Conservation (phyloP, 2,797 vertebrate genomes). For the Myotis vivesi region DNA sequence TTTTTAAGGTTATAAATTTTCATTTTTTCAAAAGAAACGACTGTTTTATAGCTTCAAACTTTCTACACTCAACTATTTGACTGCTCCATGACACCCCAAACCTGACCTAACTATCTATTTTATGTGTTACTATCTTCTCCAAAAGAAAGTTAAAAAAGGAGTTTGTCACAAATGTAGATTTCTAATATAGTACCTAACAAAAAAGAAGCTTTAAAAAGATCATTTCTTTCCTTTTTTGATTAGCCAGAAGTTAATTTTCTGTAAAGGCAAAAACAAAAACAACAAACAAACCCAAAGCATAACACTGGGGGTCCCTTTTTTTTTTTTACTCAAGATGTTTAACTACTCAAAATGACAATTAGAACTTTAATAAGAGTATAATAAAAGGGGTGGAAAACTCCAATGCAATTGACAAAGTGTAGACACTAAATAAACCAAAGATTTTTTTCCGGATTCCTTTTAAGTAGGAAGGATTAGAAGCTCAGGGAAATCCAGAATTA, state of each 20-base stretch:
- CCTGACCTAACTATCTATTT: slow-evolving; percentile 79
- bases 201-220: slow-evolving; percentile 82
- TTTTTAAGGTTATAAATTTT: slow-evolving; percentile 73
- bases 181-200: slow-evolving; percentile 76
- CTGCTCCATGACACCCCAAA: slow-evolving; percentile 65
- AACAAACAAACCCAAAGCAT: slow-evolving; percentile 77
- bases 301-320: slow-evolving; percentile 74
- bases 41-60: slow-evolving; percentile 74
- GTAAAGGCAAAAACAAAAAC: slow-evolving; percentile 72
- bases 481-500: slow-evolving; percentile 53
- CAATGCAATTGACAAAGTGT: slow-evolving; percentile 79
- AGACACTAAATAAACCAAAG: slow-evolving; percentile 80
- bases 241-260: slow-evolving; percentile 78
- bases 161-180: slow-evolving; percentile 77
- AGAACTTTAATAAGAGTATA: slow-evolving; percentile 82
- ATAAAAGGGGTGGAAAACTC: slow-evolving; percentile 81
- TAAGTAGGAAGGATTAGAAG: slow-evolving; percentile 56
- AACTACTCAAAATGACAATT: slow-evolving; percentile 85
- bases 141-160: slow-evolving; percentile 80
- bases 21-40: slow-evolving; percentile 70
- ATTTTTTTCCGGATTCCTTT: slow-evolving; percentile 64
- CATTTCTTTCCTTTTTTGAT: slow-evolving; percentile 71
- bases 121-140: slow-evolving; percentile 72
- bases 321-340: slow-evolving; percentile 77
- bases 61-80: slow-evolving; percentile 77